These are phyloP conservation scores for Petrophora chlorosata DNA, from an alignment of 2,888 invertebrate species.

Conservation along the genomic window DNA sequence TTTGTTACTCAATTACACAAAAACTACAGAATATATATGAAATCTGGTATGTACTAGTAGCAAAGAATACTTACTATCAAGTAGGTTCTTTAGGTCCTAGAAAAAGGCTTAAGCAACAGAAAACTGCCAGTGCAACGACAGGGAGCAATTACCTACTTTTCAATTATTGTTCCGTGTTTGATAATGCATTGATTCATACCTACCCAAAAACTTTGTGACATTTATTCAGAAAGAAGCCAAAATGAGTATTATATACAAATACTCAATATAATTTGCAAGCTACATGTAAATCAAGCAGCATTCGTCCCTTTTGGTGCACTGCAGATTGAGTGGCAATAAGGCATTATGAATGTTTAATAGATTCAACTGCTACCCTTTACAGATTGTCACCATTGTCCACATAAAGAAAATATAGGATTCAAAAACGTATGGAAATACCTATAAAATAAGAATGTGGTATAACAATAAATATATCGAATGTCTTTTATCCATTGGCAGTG, in stretches of 20 bases:
- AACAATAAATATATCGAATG: neutral
- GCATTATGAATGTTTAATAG: slow-evolving; percentile 2
- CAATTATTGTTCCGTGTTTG: too few relatives aligned
- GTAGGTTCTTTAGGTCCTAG: too few relatives aligned
- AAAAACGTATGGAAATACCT: neutral
- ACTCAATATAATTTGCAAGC: neutral
- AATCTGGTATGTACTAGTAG: too few relatives aligned
- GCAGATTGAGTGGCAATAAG: slow-evolving; percentile 10
- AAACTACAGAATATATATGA: too few relatives aligned
- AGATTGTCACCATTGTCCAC: slow-evolving; percentile 3
- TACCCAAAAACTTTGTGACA: too few relatives aligned
- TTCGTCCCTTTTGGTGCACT: neutral
- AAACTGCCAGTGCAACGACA: too few relatives aligned
- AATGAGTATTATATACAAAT: neutral
- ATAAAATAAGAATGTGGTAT: neutral
- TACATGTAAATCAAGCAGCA: neutral
- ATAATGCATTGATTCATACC: neutral
- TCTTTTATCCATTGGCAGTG: too few relatives aligned
- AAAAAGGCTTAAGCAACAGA: too few relatives aligned
- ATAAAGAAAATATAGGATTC: neutral
- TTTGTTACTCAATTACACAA: too few relatives aligned
- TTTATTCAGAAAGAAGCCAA: too few relatives aligned
- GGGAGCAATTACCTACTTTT: too few relatives aligned
- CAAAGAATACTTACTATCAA: too few relatives aligned
- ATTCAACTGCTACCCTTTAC: neutral